Percentiles rank a stretch among this genome's conserved stretches.
phyloP scores from a whole-genome alignment of 2,113 vertebrate species.

The Neodon shergylaensis region DNA sequence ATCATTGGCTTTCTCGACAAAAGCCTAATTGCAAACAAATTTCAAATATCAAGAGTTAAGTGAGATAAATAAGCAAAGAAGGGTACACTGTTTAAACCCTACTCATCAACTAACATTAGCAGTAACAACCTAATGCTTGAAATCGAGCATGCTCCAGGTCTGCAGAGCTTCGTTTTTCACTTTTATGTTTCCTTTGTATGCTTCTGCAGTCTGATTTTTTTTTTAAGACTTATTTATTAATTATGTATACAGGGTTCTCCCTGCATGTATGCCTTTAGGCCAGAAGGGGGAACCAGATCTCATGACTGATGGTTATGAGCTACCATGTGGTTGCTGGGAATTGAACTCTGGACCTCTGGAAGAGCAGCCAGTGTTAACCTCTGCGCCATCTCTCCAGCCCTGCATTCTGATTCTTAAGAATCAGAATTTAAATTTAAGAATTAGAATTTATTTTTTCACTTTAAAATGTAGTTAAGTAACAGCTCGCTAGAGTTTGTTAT shows the following conservation, averaged over 20 bases:
- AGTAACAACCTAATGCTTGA: background rate
- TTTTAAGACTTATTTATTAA: too few species aligned
- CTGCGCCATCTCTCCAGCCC: background rate
- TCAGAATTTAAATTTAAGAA: background rate
- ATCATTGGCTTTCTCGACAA: slow-evolving; percentile 85
- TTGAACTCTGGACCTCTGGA: too few species aligned
- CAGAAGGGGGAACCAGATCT: too few species aligned
- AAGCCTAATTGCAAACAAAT: slow-evolving; percentile 83
- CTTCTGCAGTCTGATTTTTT: background rate
- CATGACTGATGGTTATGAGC: too few species aligned
- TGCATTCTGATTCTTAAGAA: background rate
- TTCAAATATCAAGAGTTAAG: slow-evolving; percentile 50
- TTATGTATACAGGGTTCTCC: too few species aligned
- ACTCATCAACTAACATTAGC: background rate
- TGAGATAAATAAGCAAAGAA: background rate
- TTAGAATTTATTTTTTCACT: background rate
- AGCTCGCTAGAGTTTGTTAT: background rate
- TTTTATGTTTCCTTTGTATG: background rate
- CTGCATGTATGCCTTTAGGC: too few species aligned
- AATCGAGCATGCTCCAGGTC: background rate
- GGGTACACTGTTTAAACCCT: background rate
- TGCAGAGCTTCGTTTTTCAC: background rate
- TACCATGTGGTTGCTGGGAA: too few species aligned
- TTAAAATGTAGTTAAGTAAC: background rate
- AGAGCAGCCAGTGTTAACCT: too few species aligned